Conservation (phyloP, 1,140 invertebrate species). For the Lordiphosa stackelbergi region DNA sequence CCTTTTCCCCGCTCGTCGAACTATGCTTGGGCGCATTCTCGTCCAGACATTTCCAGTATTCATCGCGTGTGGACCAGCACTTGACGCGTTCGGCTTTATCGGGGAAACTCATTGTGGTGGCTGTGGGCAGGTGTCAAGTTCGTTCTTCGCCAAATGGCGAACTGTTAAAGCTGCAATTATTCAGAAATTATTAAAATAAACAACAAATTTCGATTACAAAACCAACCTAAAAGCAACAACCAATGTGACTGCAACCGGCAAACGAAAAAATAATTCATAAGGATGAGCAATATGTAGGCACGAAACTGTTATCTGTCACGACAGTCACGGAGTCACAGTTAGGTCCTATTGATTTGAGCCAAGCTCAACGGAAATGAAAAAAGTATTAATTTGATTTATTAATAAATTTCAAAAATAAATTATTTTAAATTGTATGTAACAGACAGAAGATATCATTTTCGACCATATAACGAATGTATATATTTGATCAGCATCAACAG, state of each 20-base stretch:
- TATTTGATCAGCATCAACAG: too few species aligned
- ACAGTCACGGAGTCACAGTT: too few species aligned
- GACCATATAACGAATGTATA: too few species aligned
- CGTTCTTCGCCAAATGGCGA: neutral
- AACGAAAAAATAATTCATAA: neutral
- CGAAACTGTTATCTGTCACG: neutral
- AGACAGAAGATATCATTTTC: too few species aligned
- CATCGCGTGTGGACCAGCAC: slow-evolving; percentile 91
- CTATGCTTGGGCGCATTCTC: slow-evolving; percentile 79
- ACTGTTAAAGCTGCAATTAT: neutral
- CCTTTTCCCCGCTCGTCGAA: slow-evolving; percentile 71
- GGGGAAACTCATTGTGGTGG: slow-evolving; percentile 86
- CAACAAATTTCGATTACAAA: slow-evolving; percentile 2
- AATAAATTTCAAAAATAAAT: too few species aligned
- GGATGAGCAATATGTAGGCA: too few species aligned
- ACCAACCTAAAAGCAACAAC: slow-evolving; percentile 3
- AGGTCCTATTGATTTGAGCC: too few species aligned
- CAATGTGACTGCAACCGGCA: neutral
- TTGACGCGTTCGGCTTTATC: slow-evolving; percentile 86
- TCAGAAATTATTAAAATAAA: slow-evolving; percentile 1
- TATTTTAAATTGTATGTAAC: too few species aligned
- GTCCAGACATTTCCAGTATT: slow-evolving; percentile 94
- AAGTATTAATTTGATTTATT: too few species aligned
- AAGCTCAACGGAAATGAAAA: too few species aligned
- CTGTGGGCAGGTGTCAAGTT: slow-evolving; percentile 1